Evolutionary conservation across 2,113 vertebrate genomes (phyloP), one percentile per base, ranked within the genome.

Genomic region (Gallinago jamesoni): DNA sequence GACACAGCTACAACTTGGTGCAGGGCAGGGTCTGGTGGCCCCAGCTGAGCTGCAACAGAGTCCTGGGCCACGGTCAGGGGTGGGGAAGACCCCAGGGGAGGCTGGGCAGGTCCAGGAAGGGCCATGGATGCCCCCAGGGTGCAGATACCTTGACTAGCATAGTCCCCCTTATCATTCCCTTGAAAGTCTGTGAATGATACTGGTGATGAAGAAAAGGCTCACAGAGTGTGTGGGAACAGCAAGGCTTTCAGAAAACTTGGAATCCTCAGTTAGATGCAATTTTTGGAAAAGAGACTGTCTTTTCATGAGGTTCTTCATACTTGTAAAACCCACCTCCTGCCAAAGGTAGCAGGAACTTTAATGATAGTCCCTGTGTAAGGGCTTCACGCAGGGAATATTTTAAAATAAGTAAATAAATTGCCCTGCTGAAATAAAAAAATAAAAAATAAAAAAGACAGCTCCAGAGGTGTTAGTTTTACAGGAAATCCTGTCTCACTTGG

Each of bases 401-500:
- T 87, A 53, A 93, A 96, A 89, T 76, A 89, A 62, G 84, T 75
- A 87, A 95, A 95, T 87, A 91, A 93, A 95, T 91, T 94, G 24
- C 18, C 55, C 79, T 12, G 43, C 59, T 83, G 45, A 93, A 91
- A 87, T 43, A 22, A 33, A 22, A 47, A 70, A n/a, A 14, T 33
- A n/a, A n/a, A 56, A 35, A 64, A 30, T 57, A 85, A 39, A 62
- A 87, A 12, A 59, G 30, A 41, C 23, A 60, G 57, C n/a, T 89
- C 69, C 66, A 91, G 75, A 94, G 93, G 94, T 94, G 93, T 96
- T 87, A 91, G 77, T 53, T 93, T 93, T 87, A 67, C 90, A 94
- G 96, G 92, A 97, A 96, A 96, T 96, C 96, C 94, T 92, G 96
- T 92, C 96, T 89, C 84, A 94, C 74, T 95, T 93, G 81, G 77